These are phyloP conservation scores for Protobothrops mucrosquamatus DNA, from an alignment of 2,113 vertebrate species.

Conservation along the genomic window DNA sequence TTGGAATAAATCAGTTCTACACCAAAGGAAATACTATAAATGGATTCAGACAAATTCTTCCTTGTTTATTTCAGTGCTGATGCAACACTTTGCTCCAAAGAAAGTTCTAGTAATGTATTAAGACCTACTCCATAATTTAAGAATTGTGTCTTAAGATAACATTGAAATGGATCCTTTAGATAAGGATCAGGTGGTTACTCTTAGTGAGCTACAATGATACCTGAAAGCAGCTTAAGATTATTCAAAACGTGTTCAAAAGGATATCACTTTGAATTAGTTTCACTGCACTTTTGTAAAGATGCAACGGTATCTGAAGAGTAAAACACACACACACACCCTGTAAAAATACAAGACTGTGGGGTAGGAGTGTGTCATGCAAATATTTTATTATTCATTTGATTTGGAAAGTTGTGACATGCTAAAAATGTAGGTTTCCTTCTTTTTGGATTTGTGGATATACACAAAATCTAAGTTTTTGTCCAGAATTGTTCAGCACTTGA, in stretches of 20 bases:
- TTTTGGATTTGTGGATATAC: background rate
- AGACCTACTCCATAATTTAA: background rate
- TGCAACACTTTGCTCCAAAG: background rate
- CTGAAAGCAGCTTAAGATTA: background rate
- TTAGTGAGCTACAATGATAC: background rate
- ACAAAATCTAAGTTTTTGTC: background rate
- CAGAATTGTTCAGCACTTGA: background rate
- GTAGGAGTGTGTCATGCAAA: background rate
- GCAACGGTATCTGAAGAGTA: background rate
- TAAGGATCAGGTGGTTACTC: background rate
- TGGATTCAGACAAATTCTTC: background rate
- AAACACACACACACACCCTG: background rate
- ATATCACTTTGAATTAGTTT: background rate
- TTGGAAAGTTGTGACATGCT: background rate
- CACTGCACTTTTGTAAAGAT: background rate
- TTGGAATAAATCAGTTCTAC: background rate
- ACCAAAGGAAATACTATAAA: background rate
- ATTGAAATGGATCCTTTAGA: background rate
- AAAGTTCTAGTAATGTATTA: background rate
- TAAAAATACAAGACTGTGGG: background rate
- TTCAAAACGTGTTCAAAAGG: background rate
- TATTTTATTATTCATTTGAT: background rate
- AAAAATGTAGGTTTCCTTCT: background rate
- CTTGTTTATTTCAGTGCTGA: background rate
- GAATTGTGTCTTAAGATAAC: background rate